phyloP scores from a whole-genome alignment of 2,888 invertebrate genomes.

The Microctonus hyperodae region DNA sequence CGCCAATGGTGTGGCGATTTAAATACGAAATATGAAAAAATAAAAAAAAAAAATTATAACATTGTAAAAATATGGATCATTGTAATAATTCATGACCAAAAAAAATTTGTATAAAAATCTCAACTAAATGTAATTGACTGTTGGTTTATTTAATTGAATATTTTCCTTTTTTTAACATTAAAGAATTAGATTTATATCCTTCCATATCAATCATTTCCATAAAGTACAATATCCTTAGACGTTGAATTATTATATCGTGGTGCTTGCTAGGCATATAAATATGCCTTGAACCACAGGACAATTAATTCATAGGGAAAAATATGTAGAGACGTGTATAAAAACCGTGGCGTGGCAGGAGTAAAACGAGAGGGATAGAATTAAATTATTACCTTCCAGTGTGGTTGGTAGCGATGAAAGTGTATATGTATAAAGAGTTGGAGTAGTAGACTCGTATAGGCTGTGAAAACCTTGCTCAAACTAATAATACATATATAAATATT shows the following conservation, averaged over 20 bases:
- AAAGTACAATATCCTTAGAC: background rate
- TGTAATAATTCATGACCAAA: constrained; percentile 43
- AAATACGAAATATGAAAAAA: background rate
- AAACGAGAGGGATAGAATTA: background rate
- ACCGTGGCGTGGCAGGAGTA: background rate
- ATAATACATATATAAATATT: constrained; percentile 1
- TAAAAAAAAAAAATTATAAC: constrained; percentile 16
- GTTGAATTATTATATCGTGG: constrained; percentile 4
- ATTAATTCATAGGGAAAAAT: constrained; percentile 11
- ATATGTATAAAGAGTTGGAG: background rate
- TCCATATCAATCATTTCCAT: background rate
- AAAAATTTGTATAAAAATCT: constrained; percentile 39
- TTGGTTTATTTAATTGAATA: background rate
- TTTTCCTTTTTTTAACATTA: background rate
- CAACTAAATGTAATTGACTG: constrained; percentile 30
- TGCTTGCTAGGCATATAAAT: constrained; percentile 6
- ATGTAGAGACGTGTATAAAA: background rate
- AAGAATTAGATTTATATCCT: background rate
- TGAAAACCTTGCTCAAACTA: background rate
- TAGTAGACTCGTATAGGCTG: background rate
- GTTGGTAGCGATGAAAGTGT: background rate
- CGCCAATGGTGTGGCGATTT: background rate
- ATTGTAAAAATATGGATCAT: constrained; percentile 34
- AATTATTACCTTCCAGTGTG: constrained; percentile 3
- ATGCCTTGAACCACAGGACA: background rate